Conservation (phyloP, 2,797 vertebrate genomes). For the Oophaga sylvatica region DNA sequence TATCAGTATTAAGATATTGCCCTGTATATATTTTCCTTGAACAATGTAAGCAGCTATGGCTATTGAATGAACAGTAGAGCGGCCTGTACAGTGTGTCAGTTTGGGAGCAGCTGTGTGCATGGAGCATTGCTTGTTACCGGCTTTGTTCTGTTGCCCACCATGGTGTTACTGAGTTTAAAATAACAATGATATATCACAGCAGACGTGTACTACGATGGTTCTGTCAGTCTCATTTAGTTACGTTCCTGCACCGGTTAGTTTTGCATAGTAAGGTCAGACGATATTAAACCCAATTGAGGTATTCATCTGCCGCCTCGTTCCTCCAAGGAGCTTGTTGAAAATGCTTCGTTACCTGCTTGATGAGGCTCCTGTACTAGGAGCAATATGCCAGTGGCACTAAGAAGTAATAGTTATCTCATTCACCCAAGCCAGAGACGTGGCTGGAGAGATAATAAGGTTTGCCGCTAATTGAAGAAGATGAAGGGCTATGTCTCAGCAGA, state of each 20-base stretch:
- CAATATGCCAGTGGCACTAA: slow-evolving; percentile 55
- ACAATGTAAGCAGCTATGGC: not conserved
- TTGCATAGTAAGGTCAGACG: slow-evolving; percentile 58
- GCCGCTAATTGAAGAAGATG: slow-evolving; percentile 52
- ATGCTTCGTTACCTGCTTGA: slow-evolving; percentile 60
- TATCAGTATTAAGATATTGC: not conserved
- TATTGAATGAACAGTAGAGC: not conserved
- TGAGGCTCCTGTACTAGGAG: slow-evolving; percentile 54
- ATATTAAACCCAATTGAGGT: slow-evolving; percentile 58
- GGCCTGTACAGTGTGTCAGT: not conserved
- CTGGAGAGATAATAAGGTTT: slow-evolving; percentile 47
- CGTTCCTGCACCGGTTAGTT: slow-evolving; percentile 34
- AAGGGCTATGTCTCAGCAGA: slow-evolving; percentile 27
- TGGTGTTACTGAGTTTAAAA: slow-evolving; percentile 20
- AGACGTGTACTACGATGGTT: not conserved
- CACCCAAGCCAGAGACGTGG: slow-evolving; percentile 46
- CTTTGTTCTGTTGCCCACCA: slow-evolving; percentile 3
- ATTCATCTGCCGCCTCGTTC: slow-evolving; percentile 41
- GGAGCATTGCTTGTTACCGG: not conserved
- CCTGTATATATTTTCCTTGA: not conserved
- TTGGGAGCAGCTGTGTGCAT: slow-evolving; percentile 22
- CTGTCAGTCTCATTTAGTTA: slow-evolving; percentile 49
- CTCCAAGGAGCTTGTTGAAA: slow-evolving; percentile 57
- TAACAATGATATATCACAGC: slow-evolving; percentile 43
- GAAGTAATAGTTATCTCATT: slow-evolving; percentile 57